Evolutionary conservation across 1,140 invertebrate species (phyloP), one percentile per base, ranked within the genome.

Genomic region (Eumaeus atala): DNA sequence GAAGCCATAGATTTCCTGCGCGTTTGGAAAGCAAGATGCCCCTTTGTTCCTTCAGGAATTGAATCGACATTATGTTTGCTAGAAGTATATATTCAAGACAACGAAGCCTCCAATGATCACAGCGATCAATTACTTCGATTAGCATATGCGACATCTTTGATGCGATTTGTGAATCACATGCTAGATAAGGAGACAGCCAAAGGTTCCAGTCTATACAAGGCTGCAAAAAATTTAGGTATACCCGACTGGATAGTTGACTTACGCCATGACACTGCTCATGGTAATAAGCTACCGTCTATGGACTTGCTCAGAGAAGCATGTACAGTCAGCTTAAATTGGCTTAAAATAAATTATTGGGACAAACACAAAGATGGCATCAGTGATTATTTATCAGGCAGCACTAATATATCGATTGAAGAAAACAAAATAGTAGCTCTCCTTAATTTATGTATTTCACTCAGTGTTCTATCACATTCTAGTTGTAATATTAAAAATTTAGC

Each of bases 191-290:
- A 88, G 51, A 84, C 88, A 14, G 84, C 74, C 0, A 89, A 88
- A 66, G 84, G 87, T 16, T 66, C 73, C 1, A 90, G 90, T 34
- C 71, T 92, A 40, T 90, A 90, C 61, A 72, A 89, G 63, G 89
- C 91, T 28, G 91, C 91, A 1, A 84, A 85, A 28, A 86, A 88
- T 58, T 62, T 91, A 16, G 88, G 89, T 34, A 89, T 93, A 42
- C 92, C 92, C 12, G 87, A 90, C 37, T 93, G 91, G 91, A 88
- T 93, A 55, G 89, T 93, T 5, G 88, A 91, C 55, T 67, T 93
- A n/a, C 77, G 92, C 44, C 91, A 93, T 63, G 89, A 92, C 55
- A 88, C 89, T n/a, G 90, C 91, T 14, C 92, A 93, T 69, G 89
- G 89, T 47, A 81, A 89, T 56, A 83, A 87, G 59, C 71, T 92